A percentile compares a stretch with the other conserved stretches of the same genome.
phyloP scores from a whole-genome alignment of 2,797 vertebrate species.

The Argya squamiceps region DNA sequence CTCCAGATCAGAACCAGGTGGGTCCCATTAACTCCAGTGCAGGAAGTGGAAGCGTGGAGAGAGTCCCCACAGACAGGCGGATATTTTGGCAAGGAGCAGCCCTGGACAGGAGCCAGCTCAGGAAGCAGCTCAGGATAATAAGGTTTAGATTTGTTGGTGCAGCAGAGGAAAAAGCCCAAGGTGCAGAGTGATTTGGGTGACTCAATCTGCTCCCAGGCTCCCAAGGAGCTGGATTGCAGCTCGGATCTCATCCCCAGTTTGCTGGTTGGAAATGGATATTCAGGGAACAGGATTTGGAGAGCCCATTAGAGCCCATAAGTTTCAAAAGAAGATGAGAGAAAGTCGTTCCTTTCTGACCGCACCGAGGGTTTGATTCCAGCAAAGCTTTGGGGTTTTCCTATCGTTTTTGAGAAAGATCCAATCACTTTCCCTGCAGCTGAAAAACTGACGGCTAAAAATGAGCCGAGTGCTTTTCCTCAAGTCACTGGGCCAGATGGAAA shows the following conservation, averaged over 20 bases:
- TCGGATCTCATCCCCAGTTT: neutral
- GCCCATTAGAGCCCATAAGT: neutral
- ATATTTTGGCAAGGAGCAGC: conserved; percentile 21
- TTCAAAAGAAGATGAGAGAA: neutral
- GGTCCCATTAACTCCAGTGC: conserved; percentile 30
- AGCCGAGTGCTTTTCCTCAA: neutral
- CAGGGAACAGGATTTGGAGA: neutral
- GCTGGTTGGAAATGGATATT: neutral
- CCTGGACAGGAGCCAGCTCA: conserved; percentile 48
- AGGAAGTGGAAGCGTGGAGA: conserved; percentile 17
- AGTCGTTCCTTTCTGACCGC: neutral
- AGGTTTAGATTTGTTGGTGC: conserved; percentile 47
- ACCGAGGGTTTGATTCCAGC: neutral
- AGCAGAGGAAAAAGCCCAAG: conserved; percentile 55
- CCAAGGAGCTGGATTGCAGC: neutral
- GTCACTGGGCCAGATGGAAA: neutral
- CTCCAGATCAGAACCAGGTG: conserved; percentile 33
- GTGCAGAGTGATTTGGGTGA: conserved; percentile 55
- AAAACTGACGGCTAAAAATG: neutral
- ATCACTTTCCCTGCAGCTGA: neutral
- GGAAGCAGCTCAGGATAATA: conserved; percentile 60
- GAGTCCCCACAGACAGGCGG: conserved; percentile 24
- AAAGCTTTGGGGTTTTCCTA: neutral
- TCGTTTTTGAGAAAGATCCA: conserved; percentile 6
- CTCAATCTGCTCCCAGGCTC: neutral